Evolutionary conservation across 2,113 vertebrate genomes (phyloP), one percentile per base, ranked within the genome.

Genomic region (Chloropsis hardwickii): DNA sequence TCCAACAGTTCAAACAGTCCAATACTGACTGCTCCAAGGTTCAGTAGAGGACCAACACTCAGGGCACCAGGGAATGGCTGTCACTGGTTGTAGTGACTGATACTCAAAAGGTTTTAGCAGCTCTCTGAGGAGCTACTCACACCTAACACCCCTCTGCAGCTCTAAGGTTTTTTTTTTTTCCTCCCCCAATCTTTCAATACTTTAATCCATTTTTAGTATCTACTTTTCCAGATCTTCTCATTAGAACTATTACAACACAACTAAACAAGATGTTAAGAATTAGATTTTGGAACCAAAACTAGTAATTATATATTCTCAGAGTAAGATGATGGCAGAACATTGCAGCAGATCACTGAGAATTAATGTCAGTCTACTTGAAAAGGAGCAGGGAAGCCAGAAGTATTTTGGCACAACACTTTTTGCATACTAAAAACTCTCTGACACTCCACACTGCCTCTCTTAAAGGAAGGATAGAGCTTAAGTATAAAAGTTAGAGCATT

Each of bases 401-500:
- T 31, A 37, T 33, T 88, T 12, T 81, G 18, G 40, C 15, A 58
- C 18, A 42, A 18, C 5, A 8, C 2, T 61, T 19, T 22, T 10
- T 57, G 12, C 27, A 58, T 2, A 39, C 12, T 58, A 24, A 22
- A 40, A 83, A 33, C 22, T 53, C 22, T 53, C 37, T 48, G 25
- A 51, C 9, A 47, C 0, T 0, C 10, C 67, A 6, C 12, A 9
- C 4, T 53, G 14, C 20, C 40, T 45, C 66, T 61, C 28, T 40
- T 20, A 50, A 40, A 54, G 20, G 19, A 61, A 39, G 3, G 5
- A 6, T 0, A 56, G 11, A 42, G 11, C 5, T 29, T 17, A 35
- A 74, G 9, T 7, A 64, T 7, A 39, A 73, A 25, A 70, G 3
- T 37, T 0, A 57, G 10, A 50, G 10, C 5, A 73, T 2, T 70